These are phyloP conservation scores for Pimephales promelas DNA, from an alignment of 2,113 vertebrate genomes.

Conservation along the genomic window DNA sequence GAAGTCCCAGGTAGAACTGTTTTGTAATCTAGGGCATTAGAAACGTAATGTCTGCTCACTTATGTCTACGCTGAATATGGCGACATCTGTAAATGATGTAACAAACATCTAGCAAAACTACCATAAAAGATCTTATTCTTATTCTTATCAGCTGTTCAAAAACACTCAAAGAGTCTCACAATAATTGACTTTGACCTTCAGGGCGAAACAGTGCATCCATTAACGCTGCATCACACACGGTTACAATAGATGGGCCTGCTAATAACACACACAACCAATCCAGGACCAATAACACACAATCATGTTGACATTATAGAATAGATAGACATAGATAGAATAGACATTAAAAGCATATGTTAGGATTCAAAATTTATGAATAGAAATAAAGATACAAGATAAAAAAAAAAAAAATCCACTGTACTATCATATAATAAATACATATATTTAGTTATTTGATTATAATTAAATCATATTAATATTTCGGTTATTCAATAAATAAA, in stretches of 20 bases:
- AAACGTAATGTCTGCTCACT: not conserved
- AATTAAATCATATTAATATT: too few species aligned
- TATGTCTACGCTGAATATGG: not conserved
- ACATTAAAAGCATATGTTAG: not conserved
- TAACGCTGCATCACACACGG: constrained; percentile 42
- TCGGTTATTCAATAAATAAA: not conserved
- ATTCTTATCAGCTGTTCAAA: not conserved
- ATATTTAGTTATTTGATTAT: too few species aligned
- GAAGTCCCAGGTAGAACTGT: not conserved
- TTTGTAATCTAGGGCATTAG: not conserved
- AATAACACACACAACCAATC: too few species aligned
- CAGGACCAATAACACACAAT: not conserved
- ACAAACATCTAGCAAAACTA: constrained; percentile 23
- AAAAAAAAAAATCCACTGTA: not conserved
- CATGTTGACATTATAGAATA: not conserved
- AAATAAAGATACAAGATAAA: not conserved
- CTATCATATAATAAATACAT: not conserved
- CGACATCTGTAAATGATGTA: not conserved
- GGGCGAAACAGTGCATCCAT: constrained; percentile 14
- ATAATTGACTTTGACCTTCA: constrained; percentile 1
- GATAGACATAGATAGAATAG: not conserved
- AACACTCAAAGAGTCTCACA: constrained; percentile 8
- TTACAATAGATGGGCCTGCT: constrained; percentile 46
- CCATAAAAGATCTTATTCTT: not conserved
- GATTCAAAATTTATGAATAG: not conserved